Percentiles rank a stretch among this genome's conserved stretches.
phyloP scores from a whole-genome alignment of 1,140 invertebrate species.

The Oncopodura yosiiana region DNA sequence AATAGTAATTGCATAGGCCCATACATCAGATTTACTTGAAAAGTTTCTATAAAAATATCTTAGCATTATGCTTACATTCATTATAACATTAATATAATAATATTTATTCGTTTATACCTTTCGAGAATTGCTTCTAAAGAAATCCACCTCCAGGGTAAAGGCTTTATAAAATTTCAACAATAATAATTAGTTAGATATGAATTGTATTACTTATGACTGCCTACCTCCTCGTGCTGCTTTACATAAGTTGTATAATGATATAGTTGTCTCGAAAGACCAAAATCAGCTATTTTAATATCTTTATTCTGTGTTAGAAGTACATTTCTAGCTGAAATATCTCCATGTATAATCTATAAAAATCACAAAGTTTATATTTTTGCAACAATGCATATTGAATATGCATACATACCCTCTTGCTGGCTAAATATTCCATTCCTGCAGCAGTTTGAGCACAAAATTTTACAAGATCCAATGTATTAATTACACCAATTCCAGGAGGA shows the following conservation, averaged over 20 bases:
- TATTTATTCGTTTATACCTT: no score
- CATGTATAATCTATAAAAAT: neutral
- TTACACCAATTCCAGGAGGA: no score
- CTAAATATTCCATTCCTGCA: constrained; percentile 8
- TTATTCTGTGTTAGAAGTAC: neutral
- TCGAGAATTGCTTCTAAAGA: no score
- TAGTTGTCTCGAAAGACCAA: constrained; percentile 44
- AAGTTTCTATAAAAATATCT: neutral
- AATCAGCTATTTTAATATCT: constrained; percentile 40
- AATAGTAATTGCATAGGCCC: constrained; percentile 70
- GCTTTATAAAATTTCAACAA: no score
- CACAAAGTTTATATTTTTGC: neutral
- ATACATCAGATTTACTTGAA: constrained; percentile 67
- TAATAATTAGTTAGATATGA: no score
- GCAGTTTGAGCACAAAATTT: neutral
- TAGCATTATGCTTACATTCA: neutral
- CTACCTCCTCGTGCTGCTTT: constrained; percentile 33
- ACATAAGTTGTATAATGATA: constrained; percentile 5
- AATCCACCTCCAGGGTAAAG: no score
- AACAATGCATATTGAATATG: neutral
- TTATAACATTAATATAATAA: neutral
- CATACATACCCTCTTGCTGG: neutral
- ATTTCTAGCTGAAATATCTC: neutral
- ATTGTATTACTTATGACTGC: no score
- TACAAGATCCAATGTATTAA: neutral